Evolutionary conservation across 2,797 vertebrate species (phyloP).

Genomic region (Xyrichtys novacula): DNA sequence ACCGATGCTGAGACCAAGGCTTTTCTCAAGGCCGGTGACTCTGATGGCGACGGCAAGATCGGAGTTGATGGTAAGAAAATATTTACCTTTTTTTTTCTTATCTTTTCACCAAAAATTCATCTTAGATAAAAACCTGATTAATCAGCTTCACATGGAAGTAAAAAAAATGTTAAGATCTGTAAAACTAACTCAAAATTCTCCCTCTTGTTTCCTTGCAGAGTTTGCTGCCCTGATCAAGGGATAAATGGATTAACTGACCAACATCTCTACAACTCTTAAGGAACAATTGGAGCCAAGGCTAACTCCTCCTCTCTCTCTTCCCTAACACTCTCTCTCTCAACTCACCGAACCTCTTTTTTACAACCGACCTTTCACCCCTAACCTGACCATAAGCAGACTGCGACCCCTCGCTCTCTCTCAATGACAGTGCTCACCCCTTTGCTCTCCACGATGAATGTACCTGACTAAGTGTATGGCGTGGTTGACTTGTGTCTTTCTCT

Average conservation of each 20-base stretch:
- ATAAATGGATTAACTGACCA: slow-evolving; percentile 79
- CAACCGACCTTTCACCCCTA: slow-evolving; percentile 68
- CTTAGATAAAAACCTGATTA: not conserved
- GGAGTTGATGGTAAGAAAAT: slow-evolving; percentile 84
- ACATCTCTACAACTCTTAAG: slow-evolving; percentile 76
- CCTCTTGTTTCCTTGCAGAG: slow-evolving; percentile 70
- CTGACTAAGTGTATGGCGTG: slow-evolving; percentile 75
- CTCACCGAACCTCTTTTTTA: slow-evolving; percentile 82
- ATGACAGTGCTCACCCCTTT: slow-evolving; percentile 70
- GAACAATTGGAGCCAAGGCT: slow-evolving; percentile 83
- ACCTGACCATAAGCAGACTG: slow-evolving; percentile 50
- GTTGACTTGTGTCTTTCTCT: slow-evolving; percentile 76
- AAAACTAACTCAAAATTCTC: not conserved
- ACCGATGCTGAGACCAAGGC: slow-evolving; percentile 83
- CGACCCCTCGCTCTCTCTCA: slow-evolving; percentile 34
- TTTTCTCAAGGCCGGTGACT: slow-evolving; percentile 84
- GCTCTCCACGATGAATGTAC: slow-evolving; percentile 82
- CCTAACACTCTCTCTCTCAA: slow-evolving; percentile 57
- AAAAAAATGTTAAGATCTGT: no score
- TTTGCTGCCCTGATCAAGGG: slow-evolving; percentile 80
- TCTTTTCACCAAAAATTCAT: no score
- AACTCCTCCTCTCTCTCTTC: slow-evolving; percentile 64
- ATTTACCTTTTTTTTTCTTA: no score
- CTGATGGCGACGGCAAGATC: slow-evolving; percentile 88
- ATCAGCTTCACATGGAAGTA: no score